A percentile compares a stretch with the other conserved stretches of the same genome.
phyloP scores from a whole-genome alignment of 2,888 invertebrate genomes.

The Cataglyphis albicans region DNA sequence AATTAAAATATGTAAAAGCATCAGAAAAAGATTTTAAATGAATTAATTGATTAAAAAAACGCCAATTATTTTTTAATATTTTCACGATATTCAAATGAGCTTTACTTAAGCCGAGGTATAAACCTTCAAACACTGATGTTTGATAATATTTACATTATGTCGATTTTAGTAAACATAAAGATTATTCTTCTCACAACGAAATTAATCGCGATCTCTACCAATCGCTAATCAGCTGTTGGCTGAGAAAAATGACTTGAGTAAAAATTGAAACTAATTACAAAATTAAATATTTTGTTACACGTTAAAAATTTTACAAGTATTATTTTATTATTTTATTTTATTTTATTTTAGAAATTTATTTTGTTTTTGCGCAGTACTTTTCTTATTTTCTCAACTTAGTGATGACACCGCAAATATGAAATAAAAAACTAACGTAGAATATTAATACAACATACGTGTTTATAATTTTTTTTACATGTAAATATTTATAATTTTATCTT shows the following conservation, averaged over 20 bases:
- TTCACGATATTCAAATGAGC: not conserved
- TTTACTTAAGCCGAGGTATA: not conserved
- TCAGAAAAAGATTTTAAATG: not conserved
- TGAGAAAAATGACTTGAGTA: not conserved
- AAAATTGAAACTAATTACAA: not conserved
- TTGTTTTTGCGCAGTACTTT: not conserved
- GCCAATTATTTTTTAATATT: not conserved
- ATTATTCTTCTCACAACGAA: not conserved
- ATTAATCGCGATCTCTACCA: not conserved
- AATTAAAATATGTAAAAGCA: not conserved
- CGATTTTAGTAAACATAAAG: not conserved
- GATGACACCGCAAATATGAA: not conserved
- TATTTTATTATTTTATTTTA: not conserved
- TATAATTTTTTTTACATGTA: not conserved
- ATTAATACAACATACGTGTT: not conserved
- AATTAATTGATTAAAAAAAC: not conserved
- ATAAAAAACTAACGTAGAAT: not conserved
- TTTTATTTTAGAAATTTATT: not conserved
- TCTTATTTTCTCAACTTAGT: not conserved
- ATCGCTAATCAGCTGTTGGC: not conserved
- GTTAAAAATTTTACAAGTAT: not conserved
- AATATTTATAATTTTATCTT: not conserved
- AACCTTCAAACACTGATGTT: not conserved
- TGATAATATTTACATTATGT: not conserved
- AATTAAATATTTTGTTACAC: not conserved